A percentile compares a stretch with the other conserved stretches of the same genome.
Conservation (phyloP, 2,888 invertebrate genomes). For the Melanargia galathea region DNA sequence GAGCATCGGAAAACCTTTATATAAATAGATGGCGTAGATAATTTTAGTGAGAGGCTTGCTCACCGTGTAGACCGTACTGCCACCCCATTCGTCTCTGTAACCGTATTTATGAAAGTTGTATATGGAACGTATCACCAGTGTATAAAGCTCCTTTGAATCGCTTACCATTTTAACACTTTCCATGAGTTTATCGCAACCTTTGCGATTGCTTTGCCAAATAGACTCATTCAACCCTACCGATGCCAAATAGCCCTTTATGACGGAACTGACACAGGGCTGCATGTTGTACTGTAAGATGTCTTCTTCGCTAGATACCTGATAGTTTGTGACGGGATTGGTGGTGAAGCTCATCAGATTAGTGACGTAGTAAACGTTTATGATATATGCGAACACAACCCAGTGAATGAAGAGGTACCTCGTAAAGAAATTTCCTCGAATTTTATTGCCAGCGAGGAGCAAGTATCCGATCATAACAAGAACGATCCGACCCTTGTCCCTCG, state of each 20-base stretch:
- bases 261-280: constrained; percentile 55
- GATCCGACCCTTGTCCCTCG: constrained; percentile 46
- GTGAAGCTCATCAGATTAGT: constrained; percentile 53
- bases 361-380: constrained; percentile 54
- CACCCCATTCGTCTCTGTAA: constrained; percentile 27
- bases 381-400: constrained; percentile 58
- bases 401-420: constrained; percentile 47
- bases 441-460: constrained; percentile 48
- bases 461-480: constrained; percentile 49
- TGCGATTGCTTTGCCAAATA: neutral
- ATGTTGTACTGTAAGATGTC: constrained; percentile 46
- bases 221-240: constrained; percentile 14
- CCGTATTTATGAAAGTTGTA: constrained; percentile 21
- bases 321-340: constrained; percentile 47
- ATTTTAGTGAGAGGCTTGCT: constrained; percentile 50
- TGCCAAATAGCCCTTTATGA: constrained; percentile 39
- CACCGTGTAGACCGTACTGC: constrained; percentile 40
- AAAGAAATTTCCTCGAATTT: constrained; percentile 39
- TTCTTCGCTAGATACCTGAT: constrained; percentile 51
- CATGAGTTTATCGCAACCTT: constrained; percentile 29
- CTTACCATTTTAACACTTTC: constrained; percentile 41
- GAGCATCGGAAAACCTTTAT: constrained; percentile 61
- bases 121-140: constrained; percentile 20
- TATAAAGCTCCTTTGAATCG: constrained; percentile 39
- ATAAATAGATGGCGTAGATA: constrained; percentile 56